phyloP scores from a whole-genome alignment of 2,113 vertebrate genomes.

The Sula dactylatra region DNA sequence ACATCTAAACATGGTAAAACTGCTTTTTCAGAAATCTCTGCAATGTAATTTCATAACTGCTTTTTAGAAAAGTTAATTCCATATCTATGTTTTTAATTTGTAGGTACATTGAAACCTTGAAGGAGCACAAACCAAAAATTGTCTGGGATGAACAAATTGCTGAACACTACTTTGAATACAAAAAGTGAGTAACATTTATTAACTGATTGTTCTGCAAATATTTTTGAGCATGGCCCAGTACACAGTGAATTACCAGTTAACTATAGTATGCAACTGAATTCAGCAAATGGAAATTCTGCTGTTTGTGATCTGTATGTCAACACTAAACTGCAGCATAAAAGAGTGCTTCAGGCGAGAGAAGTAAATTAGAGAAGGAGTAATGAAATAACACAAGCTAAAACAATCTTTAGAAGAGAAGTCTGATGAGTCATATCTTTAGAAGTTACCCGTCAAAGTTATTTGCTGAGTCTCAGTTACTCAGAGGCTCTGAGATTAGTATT shows the following conservation, averaged over 20 bases:
- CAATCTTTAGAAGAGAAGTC: neutral
- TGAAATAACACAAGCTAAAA: neutral
- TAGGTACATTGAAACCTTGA: conserved; percentile 90
- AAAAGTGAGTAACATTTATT: conserved; percentile 78
- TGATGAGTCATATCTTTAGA: neutral
- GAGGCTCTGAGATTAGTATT: neutral
- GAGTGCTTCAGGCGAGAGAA: neutral
- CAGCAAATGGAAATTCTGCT: neutral
- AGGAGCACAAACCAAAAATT: conserved; percentile 87
- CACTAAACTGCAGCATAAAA: neutral
- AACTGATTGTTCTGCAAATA: neutral
- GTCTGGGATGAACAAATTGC: conserved; percentile 87
- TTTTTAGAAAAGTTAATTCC: neutral
- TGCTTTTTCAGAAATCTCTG: neutral
- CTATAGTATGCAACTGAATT: neutral
- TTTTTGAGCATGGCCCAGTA: neutral
- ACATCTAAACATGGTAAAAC: neutral
- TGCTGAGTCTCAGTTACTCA: neutral
- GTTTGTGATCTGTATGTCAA: neutral
- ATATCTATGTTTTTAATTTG: neutral
- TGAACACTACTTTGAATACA: conserved; percentile 93
- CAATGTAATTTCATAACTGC: neutral
- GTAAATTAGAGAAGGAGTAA: neutral
- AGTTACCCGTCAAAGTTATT: neutral
- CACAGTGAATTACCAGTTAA: neutral